These are phyloP conservation scores for Aspiorhynchus laticeps DNA, from an alignment of 2,113 vertebrate genomes.

Conservation along the genomic window DNA sequence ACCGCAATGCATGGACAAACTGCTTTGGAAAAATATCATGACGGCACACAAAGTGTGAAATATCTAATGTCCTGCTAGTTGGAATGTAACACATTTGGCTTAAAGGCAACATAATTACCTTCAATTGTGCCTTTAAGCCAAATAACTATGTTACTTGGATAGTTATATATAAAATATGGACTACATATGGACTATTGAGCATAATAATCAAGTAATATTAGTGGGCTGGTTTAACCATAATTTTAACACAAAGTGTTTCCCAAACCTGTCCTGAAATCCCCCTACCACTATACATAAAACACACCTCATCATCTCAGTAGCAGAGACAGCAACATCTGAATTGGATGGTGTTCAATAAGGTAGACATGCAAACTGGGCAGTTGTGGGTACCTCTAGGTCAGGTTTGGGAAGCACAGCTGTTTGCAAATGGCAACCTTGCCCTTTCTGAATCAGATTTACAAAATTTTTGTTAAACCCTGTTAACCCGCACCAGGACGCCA, in stretches of 20 bases:
- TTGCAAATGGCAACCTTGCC: background rate
- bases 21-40: background rate
- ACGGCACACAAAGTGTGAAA: background rate
- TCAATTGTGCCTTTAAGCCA: background rate
- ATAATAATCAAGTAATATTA: background rate
- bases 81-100: background rate
- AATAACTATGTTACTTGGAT: background rate
- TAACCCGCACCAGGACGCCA: too few species aligned
- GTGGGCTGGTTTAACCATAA: background rate
- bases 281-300: background rate
- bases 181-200: background rate
- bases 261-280: too few species aligned
- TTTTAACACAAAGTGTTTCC: background rate
- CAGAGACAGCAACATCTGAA: background rate
- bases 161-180: background rate
- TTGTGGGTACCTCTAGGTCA: background rate
- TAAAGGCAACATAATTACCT: background rate
- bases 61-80: background rate
- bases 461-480: background rate
- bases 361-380: background rate
- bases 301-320: background rate
- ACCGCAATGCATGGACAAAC: background rate
- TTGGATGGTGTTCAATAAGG: background rate
- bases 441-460: conserved; percentile 7
- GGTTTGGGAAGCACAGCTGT: background rate